These are phyloP conservation scores for Luscinia luscinia DNA, from an alignment of 2,797 vertebrate genomes.

Conservation along the genomic window DNA sequence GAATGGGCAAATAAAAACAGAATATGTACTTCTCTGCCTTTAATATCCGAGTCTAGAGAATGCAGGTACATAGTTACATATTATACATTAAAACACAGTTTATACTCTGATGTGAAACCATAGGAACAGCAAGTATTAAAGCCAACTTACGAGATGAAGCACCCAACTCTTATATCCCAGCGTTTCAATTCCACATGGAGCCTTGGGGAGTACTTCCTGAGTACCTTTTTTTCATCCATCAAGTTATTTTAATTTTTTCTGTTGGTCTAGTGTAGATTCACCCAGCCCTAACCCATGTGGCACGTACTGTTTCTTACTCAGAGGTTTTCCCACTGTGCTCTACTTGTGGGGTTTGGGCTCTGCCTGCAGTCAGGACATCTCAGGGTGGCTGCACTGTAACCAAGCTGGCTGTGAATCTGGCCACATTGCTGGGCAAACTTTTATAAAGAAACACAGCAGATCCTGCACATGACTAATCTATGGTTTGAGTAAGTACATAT, in stretches of 20 bases:
- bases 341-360: not conserved
- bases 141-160: not conserved
- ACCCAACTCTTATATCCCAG: not conserved
- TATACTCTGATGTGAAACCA: not conserved
- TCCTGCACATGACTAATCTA: not conserved
- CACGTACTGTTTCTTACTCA: too few species aligned
- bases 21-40: constrained; percentile 82
- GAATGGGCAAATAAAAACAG: constrained; percentile 79
- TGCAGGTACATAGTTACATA: constrained; percentile 84
- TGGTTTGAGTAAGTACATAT: not conserved
- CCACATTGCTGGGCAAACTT: not conserved
- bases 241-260: not conserved
- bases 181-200: not conserved
- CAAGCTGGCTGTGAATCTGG: not conserved
- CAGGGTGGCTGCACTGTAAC: not conserved
- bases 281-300: not conserved
- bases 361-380: not conserved
- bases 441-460: not conserved
- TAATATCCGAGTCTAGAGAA: constrained; percentile 81
- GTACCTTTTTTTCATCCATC: not conserved
- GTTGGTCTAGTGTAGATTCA: not conserved
- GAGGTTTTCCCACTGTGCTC: not conserved
- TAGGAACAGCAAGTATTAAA: not conserved
- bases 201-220: not conserved
- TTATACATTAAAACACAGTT: not conserved